phyloP scores from a whole-genome alignment of 2,888 invertebrate species.

The Thymelicus acteon region DNA sequence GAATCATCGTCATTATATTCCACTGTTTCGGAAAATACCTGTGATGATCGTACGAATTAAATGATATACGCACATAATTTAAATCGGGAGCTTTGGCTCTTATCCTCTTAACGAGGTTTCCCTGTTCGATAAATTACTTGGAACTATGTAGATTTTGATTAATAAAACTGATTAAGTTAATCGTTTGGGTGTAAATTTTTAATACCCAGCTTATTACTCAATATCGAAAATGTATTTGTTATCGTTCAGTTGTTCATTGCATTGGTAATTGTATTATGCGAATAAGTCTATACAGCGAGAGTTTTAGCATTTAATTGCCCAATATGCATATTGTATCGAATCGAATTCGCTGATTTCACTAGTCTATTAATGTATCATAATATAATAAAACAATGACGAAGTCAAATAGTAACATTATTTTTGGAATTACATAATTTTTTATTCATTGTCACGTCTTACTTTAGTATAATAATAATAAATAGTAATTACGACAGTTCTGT shows the following conservation, averaged over 20 bases:
- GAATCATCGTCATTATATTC: background rate
- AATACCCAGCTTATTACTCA: conserved; percentile 59
- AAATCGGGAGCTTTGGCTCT: conserved; percentile 65
- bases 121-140: conserved; percentile 72
- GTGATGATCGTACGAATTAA: conserved; percentile 53
- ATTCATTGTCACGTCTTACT: too few relatives aligned
- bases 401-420: too few relatives aligned
- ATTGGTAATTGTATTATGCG: conserved; percentile 18
- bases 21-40: conserved; percentile 35
- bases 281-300: conserved; percentile 5
- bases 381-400: too few relatives aligned
- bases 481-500: too few relatives aligned
- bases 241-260: conserved; percentile 42
- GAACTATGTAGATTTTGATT: conserved; percentile 70
- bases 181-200: conserved; percentile 59
- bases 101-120: conserved; percentile 72
- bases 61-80: conserved; percentile 65
- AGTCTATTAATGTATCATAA: too few relatives aligned
- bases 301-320: conserved; percentile 13
- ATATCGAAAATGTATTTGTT: conserved; percentile 57
- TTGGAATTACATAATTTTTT: too few relatives aligned
- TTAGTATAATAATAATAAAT: too few relatives aligned
- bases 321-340: conserved; percentile 25
- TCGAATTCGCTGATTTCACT: background rate
- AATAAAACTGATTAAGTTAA: conserved; percentile 71